Base-by-base conservation (phyloP, 2,113 vertebrate species). In the Cryptomyrus ogoouensis region DNA sequence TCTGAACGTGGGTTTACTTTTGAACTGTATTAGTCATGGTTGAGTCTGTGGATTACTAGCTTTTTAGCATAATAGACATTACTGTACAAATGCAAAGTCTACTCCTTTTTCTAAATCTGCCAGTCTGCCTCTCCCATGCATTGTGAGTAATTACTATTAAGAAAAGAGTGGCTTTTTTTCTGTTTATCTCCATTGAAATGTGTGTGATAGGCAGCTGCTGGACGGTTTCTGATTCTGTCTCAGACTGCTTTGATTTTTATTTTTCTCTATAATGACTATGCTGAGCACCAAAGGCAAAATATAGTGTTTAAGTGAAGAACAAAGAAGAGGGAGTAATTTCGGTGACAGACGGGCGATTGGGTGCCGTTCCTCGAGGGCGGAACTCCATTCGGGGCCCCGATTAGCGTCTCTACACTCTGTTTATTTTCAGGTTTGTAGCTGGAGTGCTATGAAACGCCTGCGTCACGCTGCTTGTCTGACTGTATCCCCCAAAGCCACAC, bases 11-110 rank as follows among this genome's bases (percentile, higher is more conserved):
- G 46, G 46, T 86, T 50, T 86, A 46, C 74, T 80, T 80, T 42
- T 80, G 35, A 80, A 80, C 74, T 42, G 74, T 80, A 80, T 80
- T 42, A 80, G 74, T 80, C 74, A 80, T 80, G 35, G 74, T 42
- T 42, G 66, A 35, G 35, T 35, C 74, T 19, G 17, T 80, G 35
- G 74, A 80, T 80, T 42, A 42, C 74, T 80, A 80, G 74, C 31
- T 42, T 17, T 80, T 35, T 80, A 80, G 74, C 35, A 80, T 80
- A 80, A 80, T 42, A 39, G 74, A 80, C 74, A 50, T 49, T 27
- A 86, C 42, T 47, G 19, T 44, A 77, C 66, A 74, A 74, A 27
- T 42, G 74, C n/a, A 70, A 80, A n/a, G 83, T 44, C 24, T 86
- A n/a, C n/a, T 49, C 21, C 21, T 27, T 49, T 21, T 49, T n/a